A percentile compares a stretch with the other conserved stretches of the same genome.
phyloP scores from a whole-genome alignment of 2,888 invertebrate genomes.

The Drosophila glabriapex region DNA sequence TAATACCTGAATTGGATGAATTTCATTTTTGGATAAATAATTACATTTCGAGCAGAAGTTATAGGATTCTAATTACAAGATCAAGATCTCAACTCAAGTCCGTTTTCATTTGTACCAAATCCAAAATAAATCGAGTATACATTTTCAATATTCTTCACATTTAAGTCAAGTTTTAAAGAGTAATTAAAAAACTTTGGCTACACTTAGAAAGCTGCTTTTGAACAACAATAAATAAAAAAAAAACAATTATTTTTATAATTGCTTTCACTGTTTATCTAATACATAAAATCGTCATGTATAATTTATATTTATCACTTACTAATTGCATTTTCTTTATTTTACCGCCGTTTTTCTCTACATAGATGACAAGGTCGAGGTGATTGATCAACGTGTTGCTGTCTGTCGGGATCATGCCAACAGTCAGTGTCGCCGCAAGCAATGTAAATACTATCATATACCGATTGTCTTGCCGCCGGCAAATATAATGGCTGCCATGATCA shows the following conservation, averaged over 20 bases:
- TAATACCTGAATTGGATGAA: constrained; percentile 45
- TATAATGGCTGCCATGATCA: constrained; percentile 88
- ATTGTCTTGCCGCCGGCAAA: constrained; percentile 94
- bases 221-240: constrained; percentile 16
- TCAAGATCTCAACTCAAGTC: constrained; percentile 31
- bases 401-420: constrained; percentile 98
- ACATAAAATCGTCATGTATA: neutral
- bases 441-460: constrained; percentile 99
- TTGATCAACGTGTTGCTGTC: constrained; percentile 97
- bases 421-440: constrained; percentile 95
- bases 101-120: constrained; percentile 42
- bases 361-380: constrained; percentile 98
- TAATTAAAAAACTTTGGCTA: neutral
- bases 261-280: constrained; percentile 73
- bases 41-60: constrained; percentile 11
- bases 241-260: constrained; percentile 63
- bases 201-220: constrained; percentile 23
- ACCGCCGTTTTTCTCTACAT: constrained; percentile 73
- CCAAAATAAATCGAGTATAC: constrained; percentile 11
- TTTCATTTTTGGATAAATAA: constrained; percentile 26
- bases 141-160: constrained; percentile 24
- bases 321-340: constrained; percentile 10
- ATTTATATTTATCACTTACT: constrained; percentile 1
- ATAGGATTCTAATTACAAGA: constrained; percentile 23
- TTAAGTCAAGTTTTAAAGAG: constrained; percentile 9